phyloP scores from a whole-genome alignment of 2,113 vertebrate genomes.

The Condylura cristata region DNA sequence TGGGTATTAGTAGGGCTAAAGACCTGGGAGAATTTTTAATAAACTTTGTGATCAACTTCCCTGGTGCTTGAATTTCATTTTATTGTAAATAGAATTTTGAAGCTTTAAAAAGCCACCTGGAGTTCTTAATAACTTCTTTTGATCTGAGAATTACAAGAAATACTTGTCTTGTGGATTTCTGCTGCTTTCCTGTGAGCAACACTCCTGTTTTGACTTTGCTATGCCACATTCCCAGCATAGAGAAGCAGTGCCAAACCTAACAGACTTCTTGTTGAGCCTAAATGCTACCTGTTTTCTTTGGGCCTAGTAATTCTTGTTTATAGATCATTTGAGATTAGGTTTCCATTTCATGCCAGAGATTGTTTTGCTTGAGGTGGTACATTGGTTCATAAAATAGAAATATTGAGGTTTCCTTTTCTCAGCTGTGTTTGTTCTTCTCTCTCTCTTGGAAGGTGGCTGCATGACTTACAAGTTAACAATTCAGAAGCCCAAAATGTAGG shows the following conservation, averaged over 20 bases:
- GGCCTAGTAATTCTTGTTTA: constrained; percentile 22
- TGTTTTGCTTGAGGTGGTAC: constrained; percentile 1
- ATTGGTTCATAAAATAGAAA: constrained; percentile 12
- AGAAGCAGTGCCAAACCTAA: constrained; percentile 12
- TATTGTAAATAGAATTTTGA: not conserved
- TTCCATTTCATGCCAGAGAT: constrained; percentile 6
- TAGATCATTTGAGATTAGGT: constrained; percentile 33
- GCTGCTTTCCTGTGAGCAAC: not conserved
- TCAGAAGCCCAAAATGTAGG: not conserved
- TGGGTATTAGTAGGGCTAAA: not conserved
- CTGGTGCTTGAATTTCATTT: not conserved
- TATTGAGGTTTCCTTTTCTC: not conserved
- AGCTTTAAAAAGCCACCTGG: not conserved
- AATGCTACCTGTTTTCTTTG: constrained; percentile 16
- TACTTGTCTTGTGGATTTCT: not conserved
- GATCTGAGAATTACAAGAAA: not conserved
- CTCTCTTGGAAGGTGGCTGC: not conserved
- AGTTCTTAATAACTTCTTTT: not conserved
- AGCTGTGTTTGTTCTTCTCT: not conserved
- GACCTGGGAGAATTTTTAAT: not conserved
- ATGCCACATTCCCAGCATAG: not conserved
- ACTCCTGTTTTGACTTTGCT: not conserved
- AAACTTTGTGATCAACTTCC: not conserved
- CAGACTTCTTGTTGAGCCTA: not conserved
- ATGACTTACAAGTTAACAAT: not conserved